Percentiles rank a stretch among this genome's conserved stretches.
phyloP scores from a whole-genome alignment of 2,888 invertebrate genomes.

The Apoderus coryli region DNA sequence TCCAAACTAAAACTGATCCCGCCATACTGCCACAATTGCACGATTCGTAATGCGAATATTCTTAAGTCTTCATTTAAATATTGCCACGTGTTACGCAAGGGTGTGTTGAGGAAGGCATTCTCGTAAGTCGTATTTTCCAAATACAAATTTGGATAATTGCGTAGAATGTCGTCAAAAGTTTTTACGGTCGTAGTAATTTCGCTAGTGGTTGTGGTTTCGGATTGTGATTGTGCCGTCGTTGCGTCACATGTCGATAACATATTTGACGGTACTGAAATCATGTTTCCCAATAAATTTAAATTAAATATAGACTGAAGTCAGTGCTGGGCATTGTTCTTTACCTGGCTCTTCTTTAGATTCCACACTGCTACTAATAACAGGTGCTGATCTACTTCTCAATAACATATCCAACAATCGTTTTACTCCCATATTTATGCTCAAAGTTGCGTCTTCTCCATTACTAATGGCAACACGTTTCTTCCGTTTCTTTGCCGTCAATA shows the following conservation, averaged over 20 bases:
- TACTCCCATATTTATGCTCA: constrained; percentile 15
- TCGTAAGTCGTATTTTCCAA: constrained; percentile 30
- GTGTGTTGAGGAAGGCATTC: constrained; percentile 37
- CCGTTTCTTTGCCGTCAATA: too few species aligned
- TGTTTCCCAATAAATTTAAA: too few species aligned
- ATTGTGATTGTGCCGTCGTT: too few species aligned
- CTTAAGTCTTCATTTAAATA: constrained; percentile 32
- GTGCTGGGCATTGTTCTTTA: too few species aligned
- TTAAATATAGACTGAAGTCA: too few species aligned
- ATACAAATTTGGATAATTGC: constrained; percentile 33
- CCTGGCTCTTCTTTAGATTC: constrained; percentile 3
- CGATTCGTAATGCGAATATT: constrained; percentile 37
- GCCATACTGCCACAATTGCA: constrained; percentile 40
- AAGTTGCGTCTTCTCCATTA: too few species aligned
- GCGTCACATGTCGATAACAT: too few species aligned
- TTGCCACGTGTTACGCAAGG: constrained; percentile 36
- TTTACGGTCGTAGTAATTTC: constrained; percentile 7
- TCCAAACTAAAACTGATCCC: constrained; percentile 33
- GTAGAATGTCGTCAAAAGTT: constrained; percentile 14
- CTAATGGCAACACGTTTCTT: too few species aligned
- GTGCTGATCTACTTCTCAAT: constrained; percentile 11
- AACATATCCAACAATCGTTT: constrained; percentile 14
- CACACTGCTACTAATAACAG: constrained; percentile 6
- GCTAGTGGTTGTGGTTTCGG: too few species aligned
- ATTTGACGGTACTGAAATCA: too few species aligned